These are phyloP conservation scores for Ianthella basta DNA, from an alignment of 37 sponge, comb jelly and placozoan species.

Conservation along the genomic window DNA sequence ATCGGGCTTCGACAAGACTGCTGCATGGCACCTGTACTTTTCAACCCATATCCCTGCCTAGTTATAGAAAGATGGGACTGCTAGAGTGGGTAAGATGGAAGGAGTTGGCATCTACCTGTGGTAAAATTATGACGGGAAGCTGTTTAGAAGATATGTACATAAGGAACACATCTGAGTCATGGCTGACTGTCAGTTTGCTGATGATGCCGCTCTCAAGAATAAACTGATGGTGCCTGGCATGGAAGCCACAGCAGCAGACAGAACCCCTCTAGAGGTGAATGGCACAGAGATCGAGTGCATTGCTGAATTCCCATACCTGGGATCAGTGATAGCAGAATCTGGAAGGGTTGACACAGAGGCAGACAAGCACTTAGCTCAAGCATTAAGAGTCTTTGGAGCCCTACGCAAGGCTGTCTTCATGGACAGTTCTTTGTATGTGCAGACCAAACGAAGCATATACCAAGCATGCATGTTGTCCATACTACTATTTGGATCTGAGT, in stretches of 20 bases:
- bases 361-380: conserved; percentile 24
- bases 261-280: conserved; percentile 9
- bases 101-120: not conserved
- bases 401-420: not conserved
- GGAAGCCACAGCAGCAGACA: conserved; percentile 7
- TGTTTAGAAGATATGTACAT: conserved; percentile 4
- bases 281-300: conserved; percentile 21
- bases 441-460: conserved; percentile 2
- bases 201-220: conserved; percentile 38
- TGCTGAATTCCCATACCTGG: conserved; percentile 43
- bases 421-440: not conserved
- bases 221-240: conserved; percentile 47
- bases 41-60: not conserved
- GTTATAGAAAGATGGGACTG: conserved; percentile 16
- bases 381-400: not conserved
- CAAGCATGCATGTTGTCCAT: not conserved
- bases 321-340: not conserved
- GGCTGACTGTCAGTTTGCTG: conserved; percentile 29
- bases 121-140: not conserved
- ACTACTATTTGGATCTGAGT: conserved; percentile 10
- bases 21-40: conserved; percentile 22
- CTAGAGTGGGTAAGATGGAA: not conserved
- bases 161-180: not conserved
- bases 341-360: conserved; percentile 28
- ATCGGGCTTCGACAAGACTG: conserved; percentile 20